Evolutionary conservation across 1,140 invertebrate species (phyloP).

Genomic region (Caligus rogercresseyi): DNA sequence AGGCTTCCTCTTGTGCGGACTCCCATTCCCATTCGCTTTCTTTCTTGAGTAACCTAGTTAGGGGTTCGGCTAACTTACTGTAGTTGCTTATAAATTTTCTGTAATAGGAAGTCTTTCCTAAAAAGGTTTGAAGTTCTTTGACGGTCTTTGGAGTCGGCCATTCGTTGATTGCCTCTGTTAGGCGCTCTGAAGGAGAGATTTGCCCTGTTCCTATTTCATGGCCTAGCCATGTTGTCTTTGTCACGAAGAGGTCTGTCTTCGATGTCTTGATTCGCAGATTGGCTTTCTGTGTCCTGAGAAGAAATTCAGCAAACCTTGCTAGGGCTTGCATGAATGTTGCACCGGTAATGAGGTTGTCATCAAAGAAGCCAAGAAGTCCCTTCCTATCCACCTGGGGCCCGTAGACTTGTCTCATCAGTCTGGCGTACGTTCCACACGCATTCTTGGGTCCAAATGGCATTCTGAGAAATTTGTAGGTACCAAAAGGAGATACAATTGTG

Average conservation of each 20-base stretch:
- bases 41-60: neutral
- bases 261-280: neutral
- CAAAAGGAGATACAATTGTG: too few species aligned
- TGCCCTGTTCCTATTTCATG: neutral
- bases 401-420: neutral
- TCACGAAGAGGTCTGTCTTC: neutral
- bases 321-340: neutral
- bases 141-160: too few species aligned
- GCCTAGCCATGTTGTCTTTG: neutral
- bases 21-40: neutral
- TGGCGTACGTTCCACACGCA: neutral
- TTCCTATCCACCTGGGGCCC: too few species aligned
- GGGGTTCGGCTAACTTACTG: too few species aligned
- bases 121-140: too few species aligned
- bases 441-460: neutral
- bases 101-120: too few species aligned
- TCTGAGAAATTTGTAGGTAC: neutral
- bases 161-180: too few species aligned
- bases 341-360: neutral
- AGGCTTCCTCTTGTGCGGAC: neutral
- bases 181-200: too few species aligned
- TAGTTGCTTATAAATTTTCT: too few species aligned
- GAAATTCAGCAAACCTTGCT: neutral
- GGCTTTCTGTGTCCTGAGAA: neutral
- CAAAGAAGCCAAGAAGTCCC: too few species aligned